Conservation (phyloP, 2,113 vertebrate genomes). For the Ammodramus savannarum region DNA sequence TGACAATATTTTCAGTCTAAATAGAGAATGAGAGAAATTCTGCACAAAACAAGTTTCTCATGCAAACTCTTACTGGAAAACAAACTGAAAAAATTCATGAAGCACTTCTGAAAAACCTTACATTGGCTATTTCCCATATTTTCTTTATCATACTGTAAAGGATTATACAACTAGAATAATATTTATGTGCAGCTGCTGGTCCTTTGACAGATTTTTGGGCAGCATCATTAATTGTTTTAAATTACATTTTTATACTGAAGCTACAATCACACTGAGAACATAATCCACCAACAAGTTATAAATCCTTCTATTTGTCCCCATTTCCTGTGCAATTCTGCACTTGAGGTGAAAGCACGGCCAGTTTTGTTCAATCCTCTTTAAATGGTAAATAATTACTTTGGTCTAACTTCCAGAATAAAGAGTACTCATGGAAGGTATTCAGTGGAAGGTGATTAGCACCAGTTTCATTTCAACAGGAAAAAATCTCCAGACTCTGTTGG, state of each 20-base stretch:
- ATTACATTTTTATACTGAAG: background rate
- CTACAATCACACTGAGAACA: background rate
- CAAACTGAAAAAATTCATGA: background rate
- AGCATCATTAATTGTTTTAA: background rate
- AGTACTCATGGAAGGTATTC: background rate
- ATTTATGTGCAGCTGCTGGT: background rate
- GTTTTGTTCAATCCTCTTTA: background rate
- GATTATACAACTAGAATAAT: background rate
- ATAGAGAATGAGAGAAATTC: background rate
- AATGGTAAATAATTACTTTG: background rate
- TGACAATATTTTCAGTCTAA: background rate
- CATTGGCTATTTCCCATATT: background rate
- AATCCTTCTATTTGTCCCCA: background rate
- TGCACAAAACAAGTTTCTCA: background rate
- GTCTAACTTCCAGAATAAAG: background rate
- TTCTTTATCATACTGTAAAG: background rate
- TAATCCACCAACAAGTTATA: background rate
- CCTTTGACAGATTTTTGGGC: background rate
- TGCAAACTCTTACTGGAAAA: background rate
- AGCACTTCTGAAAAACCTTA: background rate
- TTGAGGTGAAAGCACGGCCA: background rate
- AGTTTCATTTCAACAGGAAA: background rate
- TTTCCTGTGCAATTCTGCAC: background rate
- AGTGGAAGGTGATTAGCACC: background rate
- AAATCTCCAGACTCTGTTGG: background rate